Evolutionary conservation across 2,113 vertebrate species (phyloP).

Genomic region (Loxodonta africana): DNA sequence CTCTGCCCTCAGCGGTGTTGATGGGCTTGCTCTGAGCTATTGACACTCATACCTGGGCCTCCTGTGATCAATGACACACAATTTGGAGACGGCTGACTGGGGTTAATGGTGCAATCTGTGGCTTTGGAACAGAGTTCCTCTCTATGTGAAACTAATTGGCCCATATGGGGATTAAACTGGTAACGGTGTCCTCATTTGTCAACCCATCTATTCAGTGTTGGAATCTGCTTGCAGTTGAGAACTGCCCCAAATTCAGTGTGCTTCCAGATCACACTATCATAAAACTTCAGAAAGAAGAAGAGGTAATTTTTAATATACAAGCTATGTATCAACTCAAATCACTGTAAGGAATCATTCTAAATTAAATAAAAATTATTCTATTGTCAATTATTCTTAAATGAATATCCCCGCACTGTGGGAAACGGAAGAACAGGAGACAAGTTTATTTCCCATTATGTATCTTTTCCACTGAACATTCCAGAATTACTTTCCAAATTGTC

Average conservation of each 20-base stretch:
- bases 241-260: slow-evolving; percentile 19
- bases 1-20: slow-evolving; percentile 54
- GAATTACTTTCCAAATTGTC: slow-evolving; percentile 4
- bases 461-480: slow-evolving; percentile 20
- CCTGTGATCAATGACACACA: slow-evolving; percentile 81
- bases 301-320: background rate
- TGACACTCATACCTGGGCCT: slow-evolving; percentile 75
- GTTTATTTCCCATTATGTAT: slow-evolving; percentile 36
- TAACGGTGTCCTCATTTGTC: slow-evolving; percentile 82
- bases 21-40: slow-evolving; percentile 73
- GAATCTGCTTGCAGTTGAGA: slow-evolving; percentile 59
- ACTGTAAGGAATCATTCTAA: slow-evolving; percentile 45
- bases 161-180: slow-evolving; percentile 84
- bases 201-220: slow-evolving; percentile 73
- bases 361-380: slow-evolving; percentile 46
- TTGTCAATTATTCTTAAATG: slow-evolving; percentile 59
- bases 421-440: slow-evolving; percentile 20
- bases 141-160: slow-evolving; percentile 85
- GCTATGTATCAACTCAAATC: slow-evolving; percentile 18
- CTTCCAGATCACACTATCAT: background rate
- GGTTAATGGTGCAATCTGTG: slow-evolving; percentile 84
- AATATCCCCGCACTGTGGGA: background rate
- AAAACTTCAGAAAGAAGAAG: slow-evolving; percentile 48
- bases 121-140: slow-evolving; percentile 82
- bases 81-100: slow-evolving; percentile 83